phyloP scores from a whole-genome alignment of 2,113 vertebrate genomes.

The Toxotes jaculatrix region DNA sequence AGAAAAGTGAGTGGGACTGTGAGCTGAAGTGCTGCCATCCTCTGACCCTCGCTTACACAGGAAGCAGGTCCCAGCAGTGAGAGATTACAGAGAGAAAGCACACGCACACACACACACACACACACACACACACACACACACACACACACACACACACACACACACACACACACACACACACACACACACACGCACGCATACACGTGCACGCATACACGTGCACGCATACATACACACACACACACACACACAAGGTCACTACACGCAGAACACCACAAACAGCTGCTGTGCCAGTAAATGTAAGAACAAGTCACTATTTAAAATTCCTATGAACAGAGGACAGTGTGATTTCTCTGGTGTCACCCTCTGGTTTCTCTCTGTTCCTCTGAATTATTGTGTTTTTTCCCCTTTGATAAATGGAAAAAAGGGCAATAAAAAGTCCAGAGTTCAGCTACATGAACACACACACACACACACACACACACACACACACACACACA shows the following conservation, averaged over 20 bases:
- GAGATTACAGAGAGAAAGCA: conserved; percentile 1
- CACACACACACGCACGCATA: background rate
- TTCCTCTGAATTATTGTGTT: background rate
- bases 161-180: conserved; percentile 11
- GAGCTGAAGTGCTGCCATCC: background rate
- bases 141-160: background rate
- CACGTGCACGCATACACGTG: no score
- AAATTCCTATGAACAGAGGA: conserved; percentile 11
- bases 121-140: conserved; percentile 6
- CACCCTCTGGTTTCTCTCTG: background rate
- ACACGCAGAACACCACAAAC: conserved; percentile 1
- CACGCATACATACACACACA: no score
- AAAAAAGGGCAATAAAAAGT: conserved; percentile 26
- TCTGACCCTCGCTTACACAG: conserved; percentile 16
- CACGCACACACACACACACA: conserved; percentile 17
- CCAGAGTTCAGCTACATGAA: conserved; percentile 13
- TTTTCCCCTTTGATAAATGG: background rate
- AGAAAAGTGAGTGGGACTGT: conserved; percentile 14
- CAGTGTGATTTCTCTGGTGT: background rate
- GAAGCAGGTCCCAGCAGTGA: conserved; percentile 32
- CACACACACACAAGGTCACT: conserved; percentile 20
- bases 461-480: conserved; percentile 3
- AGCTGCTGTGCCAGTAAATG: conserved; percentile 18
- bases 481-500: conserved; percentile 14
- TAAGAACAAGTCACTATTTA: conserved; percentile 4